A percentile compares a stretch with the other conserved stretches of the same genome.
Conservation (phyloP, 2,113 vertebrate genomes). For the Holacanthus passer region DNA sequence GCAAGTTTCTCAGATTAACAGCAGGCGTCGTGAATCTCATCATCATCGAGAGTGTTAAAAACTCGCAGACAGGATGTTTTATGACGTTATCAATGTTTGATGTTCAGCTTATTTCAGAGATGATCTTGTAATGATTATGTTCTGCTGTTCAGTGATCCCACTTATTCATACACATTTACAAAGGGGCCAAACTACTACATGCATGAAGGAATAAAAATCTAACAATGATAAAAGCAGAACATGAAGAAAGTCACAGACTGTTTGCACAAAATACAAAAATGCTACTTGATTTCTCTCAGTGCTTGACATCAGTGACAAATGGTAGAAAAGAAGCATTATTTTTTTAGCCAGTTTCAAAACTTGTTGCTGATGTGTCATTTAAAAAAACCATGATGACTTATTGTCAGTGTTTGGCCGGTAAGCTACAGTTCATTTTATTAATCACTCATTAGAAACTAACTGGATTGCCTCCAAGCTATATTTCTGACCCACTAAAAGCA, state of each 20-base stretch:
- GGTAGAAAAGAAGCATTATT: no score
- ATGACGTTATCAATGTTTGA: not conserved
- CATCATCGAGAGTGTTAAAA: constrained; percentile 8
- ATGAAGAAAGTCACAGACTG: not conserved
- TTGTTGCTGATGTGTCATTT: no score
- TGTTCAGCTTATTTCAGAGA: constrained; percentile 3
- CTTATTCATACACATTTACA: not conserved
- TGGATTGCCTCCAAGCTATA: not conserved
- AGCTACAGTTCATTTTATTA: not conserved
- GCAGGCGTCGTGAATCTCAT: constrained; percentile 44
- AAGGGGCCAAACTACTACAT: not conserved
- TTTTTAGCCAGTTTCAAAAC: no score
- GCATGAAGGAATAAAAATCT: not conserved
- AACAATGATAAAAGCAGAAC: not conserved
- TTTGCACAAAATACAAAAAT: not conserved
- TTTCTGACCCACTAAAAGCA: no score
- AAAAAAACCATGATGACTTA: not conserved
- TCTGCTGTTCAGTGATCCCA: not conserved
- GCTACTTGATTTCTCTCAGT: not conserved
- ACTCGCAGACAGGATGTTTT: not conserved
- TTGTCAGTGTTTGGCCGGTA: not conserved
- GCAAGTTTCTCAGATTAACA: constrained; percentile 47
- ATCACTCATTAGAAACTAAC: not conserved
- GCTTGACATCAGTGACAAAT: no score
- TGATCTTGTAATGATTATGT: not conserved